Conservation (phyloP, 2,113 vertebrate species). For the Felis chaus region DNA sequence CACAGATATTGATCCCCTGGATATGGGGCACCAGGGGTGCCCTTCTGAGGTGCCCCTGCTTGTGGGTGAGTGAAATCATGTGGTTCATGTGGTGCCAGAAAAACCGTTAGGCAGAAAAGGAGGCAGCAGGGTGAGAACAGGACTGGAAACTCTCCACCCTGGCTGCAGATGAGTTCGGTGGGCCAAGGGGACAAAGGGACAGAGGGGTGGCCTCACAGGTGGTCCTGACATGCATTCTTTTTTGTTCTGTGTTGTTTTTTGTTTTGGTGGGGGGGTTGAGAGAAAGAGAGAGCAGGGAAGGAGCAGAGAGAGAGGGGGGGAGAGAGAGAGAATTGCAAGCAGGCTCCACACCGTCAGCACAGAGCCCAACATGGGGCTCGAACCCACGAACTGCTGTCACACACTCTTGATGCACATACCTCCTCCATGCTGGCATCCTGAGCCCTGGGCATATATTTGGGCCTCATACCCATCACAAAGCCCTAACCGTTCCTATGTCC, state of each 20-base stretch:
- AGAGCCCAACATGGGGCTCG: too few species aligned
- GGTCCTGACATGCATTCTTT: neutral
- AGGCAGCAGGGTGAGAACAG: neutral
- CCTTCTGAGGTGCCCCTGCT: neutral
- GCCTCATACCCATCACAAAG: neutral
- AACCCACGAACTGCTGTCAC: too few species aligned
- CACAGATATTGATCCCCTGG: too few species aligned
- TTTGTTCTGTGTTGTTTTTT: too few species aligned
- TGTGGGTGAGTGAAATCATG: neutral
- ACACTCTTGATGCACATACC: neutral
- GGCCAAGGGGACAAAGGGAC: too few species aligned
- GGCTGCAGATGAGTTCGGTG: neutral
- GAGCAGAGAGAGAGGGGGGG: too few species aligned
- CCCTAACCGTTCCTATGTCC: neutral
- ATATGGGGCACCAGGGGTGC: too few species aligned
- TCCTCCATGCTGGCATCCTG: neutral
- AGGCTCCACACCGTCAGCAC: too few species aligned
- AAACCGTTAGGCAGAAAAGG: neutral
- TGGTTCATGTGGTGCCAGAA: neutral
- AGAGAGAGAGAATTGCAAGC: too few species aligned
- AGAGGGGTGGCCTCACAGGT: too few species aligned
- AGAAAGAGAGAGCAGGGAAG: too few species aligned
- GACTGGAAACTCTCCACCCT: fast-evolving
- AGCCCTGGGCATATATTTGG: neutral
- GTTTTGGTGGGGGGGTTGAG: too few species aligned